Conservation (phyloP, 2,888 invertebrate genomes). For the Zhengitettix transpicula region DNA sequence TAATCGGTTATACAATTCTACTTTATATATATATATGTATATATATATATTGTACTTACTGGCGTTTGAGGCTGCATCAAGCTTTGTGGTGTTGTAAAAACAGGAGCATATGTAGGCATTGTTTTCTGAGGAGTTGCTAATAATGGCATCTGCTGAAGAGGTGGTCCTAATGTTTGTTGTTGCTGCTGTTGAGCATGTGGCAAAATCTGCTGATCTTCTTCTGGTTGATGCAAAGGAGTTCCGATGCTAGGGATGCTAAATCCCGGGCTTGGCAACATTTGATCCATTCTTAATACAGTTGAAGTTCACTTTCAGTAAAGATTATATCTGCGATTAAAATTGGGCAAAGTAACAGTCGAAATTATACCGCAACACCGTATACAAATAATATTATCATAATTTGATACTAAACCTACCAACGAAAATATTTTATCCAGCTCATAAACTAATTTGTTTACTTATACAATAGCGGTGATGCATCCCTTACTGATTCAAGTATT, state of each 20-base stretch:
- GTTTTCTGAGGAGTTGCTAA: conserved; percentile 52
- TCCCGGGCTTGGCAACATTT: conserved; percentile 79
- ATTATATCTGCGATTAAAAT: too few species aligned
- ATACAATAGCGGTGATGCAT: too few species aligned
- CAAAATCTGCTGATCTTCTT: conserved; percentile 79
- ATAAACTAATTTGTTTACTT: too few species aligned
- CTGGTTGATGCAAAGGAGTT: conserved; percentile 76
- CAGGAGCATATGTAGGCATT: conserved; percentile 53
- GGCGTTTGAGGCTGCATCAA: conserved; percentile 85
- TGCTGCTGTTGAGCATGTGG: conserved; percentile 70
- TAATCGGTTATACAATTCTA: too few species aligned
- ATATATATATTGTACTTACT: conserved; percentile 37
- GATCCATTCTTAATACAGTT: conserved; percentile 45
- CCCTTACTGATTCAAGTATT: too few species aligned
- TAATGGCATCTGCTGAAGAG: conserved; percentile 27
- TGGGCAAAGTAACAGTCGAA: too few species aligned
- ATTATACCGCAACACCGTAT: too few species aligned
- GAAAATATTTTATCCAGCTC: too few species aligned
- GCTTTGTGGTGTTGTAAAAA: conserved; percentile 56
- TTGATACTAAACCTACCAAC: too few species aligned
- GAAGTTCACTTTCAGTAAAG: too few species aligned
- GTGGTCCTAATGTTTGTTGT: conserved; percentile 30
- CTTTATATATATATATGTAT: too few species aligned
- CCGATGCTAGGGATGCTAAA: conserved; percentile 73
- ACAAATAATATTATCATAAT: too few species aligned